Percentiles rank a stretch among this genome's conserved stretches.
These are phyloP conservation scores for Morpho deidamia DNA, from an alignment of 2,888 invertebrate genomes.

Conservation along the genomic window DNA sequence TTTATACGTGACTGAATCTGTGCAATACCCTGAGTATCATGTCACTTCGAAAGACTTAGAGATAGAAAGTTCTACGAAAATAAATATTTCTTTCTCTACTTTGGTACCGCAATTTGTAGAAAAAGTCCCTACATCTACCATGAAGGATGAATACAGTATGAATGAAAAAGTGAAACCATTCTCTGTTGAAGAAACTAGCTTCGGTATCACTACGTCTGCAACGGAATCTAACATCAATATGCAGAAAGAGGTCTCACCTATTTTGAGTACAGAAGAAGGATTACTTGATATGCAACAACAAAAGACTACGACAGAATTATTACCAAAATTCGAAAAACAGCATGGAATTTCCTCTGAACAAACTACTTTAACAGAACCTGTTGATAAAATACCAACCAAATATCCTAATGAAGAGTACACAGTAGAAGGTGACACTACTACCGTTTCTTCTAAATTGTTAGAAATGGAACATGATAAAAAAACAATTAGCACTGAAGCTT, in stretches of 20 bases:
- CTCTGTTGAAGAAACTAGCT: slow-evolving; percentile 1
- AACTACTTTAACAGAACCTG: neutral
- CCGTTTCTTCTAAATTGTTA: slow-evolving; percentile 3
- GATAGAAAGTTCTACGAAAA: neutral
- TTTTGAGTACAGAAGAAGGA: neutral
- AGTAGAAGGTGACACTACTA: slow-evolving; percentile 5
- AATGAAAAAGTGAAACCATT: slow-evolving; percentile 8
- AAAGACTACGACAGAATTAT: neutral
- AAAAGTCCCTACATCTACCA: slow-evolving; percentile 1
- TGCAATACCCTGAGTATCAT: neutral
- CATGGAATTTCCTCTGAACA: neutral
- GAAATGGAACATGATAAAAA: slow-evolving; percentile 3
- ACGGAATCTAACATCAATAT: neutral
- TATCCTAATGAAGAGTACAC: neutral
- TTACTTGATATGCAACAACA: neutral
- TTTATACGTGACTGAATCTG: slow-evolving; percentile 3
- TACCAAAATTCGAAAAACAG: neutral
- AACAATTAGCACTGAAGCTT: neutral
- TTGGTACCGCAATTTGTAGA: slow-evolving; percentile 1
- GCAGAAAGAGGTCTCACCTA: neutral
- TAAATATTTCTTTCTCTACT: neutral
- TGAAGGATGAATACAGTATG: neutral
- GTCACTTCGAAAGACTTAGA: neutral
- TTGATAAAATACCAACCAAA: slow-evolving; percentile 1
- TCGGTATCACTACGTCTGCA: neutral